These are phyloP conservation scores for Pangasianodon gigas DNA, from an alignment of 2,113 vertebrate genomes.

Conservation along the genomic window DNA sequence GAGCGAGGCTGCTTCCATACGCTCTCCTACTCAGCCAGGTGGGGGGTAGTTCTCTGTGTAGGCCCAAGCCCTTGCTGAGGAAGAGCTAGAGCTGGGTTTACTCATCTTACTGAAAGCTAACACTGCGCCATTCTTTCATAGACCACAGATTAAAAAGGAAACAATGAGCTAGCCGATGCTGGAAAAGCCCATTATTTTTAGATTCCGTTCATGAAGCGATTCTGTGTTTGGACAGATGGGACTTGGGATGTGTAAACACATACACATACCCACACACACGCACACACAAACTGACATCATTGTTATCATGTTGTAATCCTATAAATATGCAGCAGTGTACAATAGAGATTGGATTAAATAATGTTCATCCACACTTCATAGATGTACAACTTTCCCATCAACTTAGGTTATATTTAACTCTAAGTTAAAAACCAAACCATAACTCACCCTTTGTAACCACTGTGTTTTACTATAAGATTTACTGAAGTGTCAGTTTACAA, in stretches of 20 bases:
- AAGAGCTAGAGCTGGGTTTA: conserved; percentile 42
- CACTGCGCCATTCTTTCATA: conserved; percentile 38
- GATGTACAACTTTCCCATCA: neutral
- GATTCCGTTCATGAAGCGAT: conserved; percentile 40
- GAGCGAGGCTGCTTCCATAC: conserved; percentile 28
- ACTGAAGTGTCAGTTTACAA: conserved; percentile 22
- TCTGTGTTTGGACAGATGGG: conserved; percentile 57
- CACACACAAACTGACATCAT: conserved; percentile 28
- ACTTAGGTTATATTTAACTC: neutral
- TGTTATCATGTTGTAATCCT: conserved; percentile 39
- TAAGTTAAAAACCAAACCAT: neutral
- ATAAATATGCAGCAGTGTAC: conserved; percentile 34
- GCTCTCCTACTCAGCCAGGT: conserved; percentile 24
- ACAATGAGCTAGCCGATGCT: conserved; percentile 48
- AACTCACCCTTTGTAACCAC: neutral
- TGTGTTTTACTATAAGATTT: conserved; percentile 1
- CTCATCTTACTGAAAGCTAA: conserved; percentile 44
- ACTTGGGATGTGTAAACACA: conserved; percentile 50
- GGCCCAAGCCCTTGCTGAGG: conserved; percentile 21
- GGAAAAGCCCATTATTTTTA: conserved; percentile 52
- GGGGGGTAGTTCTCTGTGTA: conserved; percentile 35
- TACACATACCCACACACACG: conserved; percentile 34
- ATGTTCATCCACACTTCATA: conserved; percentile 12
- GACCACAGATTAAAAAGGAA: conserved; percentile 48
- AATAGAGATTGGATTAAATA: conserved; percentile 14